These are phyloP conservation scores for Leuciscus waleckii DNA, from an alignment of 2,797 vertebrate genomes.

Conservation along the genomic window DNA sequence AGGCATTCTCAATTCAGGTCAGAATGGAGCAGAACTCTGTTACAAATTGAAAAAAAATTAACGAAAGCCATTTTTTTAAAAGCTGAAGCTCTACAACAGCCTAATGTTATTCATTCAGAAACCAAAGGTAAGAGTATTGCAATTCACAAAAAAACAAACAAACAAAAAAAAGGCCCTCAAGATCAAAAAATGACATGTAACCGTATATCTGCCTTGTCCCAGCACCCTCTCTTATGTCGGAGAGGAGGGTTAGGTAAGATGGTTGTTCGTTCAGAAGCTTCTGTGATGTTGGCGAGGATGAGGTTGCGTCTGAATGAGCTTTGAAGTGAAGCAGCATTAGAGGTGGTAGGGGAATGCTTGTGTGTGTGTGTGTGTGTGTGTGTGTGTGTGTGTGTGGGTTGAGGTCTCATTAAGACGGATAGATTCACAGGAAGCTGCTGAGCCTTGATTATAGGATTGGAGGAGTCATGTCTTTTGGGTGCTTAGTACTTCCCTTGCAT, in stretches of 20 bases:
- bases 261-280: background rate
- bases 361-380: conserved; percentile 24
- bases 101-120: background rate
- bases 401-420: background rate
- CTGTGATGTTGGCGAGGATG: background rate
- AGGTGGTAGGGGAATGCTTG: background rate
- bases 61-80: background rate
- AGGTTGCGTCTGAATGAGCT: background rate
- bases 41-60: background rate
- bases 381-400: conserved; percentile 11
- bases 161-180: background rate
- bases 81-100: background rate
- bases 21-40: background rate
- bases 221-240: background rate
- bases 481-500: conserved; percentile 14
- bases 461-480: conserved; percentile 1
- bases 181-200: background rate
- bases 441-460: conserved; percentile 24
- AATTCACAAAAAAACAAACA: background rate
- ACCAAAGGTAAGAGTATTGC: background rate
- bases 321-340: conserved; percentile 15
- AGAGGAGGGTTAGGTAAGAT: background rate
- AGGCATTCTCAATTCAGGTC: background rate
- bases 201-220: background rate
- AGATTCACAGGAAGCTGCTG: conserved; percentile 8